Percentiles rank a stretch among this genome's conserved stretches.
Evolutionary conservation across 1,140 invertebrate genomes (phyloP).

Genomic region (Oedothorax gibbosus): DNA sequence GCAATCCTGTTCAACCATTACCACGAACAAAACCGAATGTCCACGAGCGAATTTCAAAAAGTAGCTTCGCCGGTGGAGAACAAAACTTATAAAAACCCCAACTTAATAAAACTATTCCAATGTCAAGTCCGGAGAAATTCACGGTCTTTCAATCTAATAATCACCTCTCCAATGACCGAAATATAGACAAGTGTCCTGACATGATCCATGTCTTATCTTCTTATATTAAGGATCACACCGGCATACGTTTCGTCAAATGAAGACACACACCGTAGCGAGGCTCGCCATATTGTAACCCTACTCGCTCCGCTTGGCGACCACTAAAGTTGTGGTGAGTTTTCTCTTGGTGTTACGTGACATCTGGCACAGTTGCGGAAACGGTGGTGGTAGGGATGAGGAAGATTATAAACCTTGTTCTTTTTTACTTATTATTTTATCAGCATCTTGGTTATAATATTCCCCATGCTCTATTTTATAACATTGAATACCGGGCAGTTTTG

Average conservation of each 20-base stretch:
- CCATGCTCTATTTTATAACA: no score
- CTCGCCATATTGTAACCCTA: not conserved
- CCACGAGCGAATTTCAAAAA: not conserved
- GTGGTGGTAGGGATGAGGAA: not conserved
- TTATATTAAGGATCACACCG: conserved; percentile 43
- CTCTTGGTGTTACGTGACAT: conserved; percentile 16
- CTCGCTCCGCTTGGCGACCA: conserved; percentile 20
- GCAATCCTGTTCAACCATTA: conserved; percentile 30
- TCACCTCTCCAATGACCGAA: conserved; percentile 37
- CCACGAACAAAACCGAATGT: conserved; percentile 14
- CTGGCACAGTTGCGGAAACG: conserved; percentile 40
- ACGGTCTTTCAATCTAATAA: not conserved
- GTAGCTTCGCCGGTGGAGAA: not conserved
- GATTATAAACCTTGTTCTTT: not conserved
- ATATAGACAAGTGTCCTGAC: conserved; percentile 40
- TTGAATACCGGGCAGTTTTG: no score
- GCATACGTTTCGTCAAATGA: conserved; percentile 43
- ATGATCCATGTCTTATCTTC: conserved; percentile 43
- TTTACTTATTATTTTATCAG: no score
- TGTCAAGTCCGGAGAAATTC: not conserved
- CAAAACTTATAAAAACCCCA: not conserved
- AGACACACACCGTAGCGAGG: conserved; percentile 14
- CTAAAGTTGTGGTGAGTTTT: not conserved
- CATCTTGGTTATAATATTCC: no score
- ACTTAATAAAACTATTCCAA: not conserved